These are phyloP conservation scores for Parazoanthus darwini DNA, from an alignment of 92 coral and sea anemone species.

Conservation along the genomic window DNA sequence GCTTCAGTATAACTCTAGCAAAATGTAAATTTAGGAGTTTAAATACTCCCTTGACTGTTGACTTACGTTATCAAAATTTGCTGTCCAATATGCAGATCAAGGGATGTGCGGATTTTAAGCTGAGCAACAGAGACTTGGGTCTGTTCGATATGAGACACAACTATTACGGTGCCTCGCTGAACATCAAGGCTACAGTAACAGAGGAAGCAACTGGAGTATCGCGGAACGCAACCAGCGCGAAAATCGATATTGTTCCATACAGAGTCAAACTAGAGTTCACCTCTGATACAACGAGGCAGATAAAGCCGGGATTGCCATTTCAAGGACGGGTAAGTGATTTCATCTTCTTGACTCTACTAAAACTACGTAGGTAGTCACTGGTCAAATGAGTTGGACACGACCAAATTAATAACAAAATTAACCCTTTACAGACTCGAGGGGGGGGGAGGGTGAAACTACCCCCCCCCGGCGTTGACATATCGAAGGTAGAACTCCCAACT, in stretches of 20 bases:
- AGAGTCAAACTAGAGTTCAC: conserved; percentile 57
- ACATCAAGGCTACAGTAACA: conserved; percentile 70
- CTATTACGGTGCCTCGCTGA: conserved; percentile 36
- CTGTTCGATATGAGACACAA: conserved; percentile 24
- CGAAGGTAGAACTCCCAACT: too few species aligned
- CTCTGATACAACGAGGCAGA: conserved; percentile 61
- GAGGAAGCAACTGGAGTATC: conserved; percentile 82
- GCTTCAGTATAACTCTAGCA: too few species aligned
- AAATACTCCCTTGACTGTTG: neutral
- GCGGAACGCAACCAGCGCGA: conserved; percentile 58
- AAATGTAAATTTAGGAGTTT: too few species aligned
- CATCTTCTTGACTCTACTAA: neutral
- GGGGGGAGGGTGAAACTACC: too few species aligned
- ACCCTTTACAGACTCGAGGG: too few species aligned
- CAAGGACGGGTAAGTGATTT: conserved; percentile 70
- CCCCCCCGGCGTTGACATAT: too few species aligned
- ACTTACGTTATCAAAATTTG: neutral
- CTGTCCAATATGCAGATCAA: conserved; percentile 56
- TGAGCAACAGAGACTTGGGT: conserved; percentile 49
- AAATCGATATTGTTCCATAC: conserved; percentile 45
- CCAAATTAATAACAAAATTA: too few species aligned
- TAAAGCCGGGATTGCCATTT: conserved; percentile 90
- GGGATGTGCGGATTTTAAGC: conserved; percentile 83
- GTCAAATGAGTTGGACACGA: neutral
- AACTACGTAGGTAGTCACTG: neutral